Conservation (phyloP, 2,888 invertebrate species). For the Orchesella flavescens region DNA sequence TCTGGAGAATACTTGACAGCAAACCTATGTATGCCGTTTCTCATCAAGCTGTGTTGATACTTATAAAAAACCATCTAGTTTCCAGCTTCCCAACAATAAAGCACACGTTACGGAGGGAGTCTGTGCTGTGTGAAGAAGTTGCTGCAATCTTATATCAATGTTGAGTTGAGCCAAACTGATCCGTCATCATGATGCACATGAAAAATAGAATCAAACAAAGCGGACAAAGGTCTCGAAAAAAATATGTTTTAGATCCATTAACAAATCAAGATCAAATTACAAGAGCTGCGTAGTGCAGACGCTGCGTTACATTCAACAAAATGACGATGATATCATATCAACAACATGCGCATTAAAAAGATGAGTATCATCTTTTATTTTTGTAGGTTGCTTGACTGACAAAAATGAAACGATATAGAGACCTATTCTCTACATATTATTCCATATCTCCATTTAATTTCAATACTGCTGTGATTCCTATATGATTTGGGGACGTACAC, state of each 20-base stretch:
- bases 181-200: not conserved
- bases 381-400: not conserved
- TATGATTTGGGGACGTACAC: not conserved
- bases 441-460: not conserved
- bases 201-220: not conserved
- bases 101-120: no score
- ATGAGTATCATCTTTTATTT: not conserved
- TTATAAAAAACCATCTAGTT: no score
- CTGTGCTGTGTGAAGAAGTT: no score
- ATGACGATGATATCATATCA: constrained; percentile 1
- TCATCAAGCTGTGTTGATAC: no score
- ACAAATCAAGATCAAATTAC: constrained; percentile 49
- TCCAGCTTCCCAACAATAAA: no score
- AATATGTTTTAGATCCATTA: constrained; percentile 27
- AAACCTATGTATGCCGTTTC: no score
- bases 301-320: no score
- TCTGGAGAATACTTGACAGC: no score
- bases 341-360: not conserved
- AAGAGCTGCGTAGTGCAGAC: not conserved
- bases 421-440: no score
- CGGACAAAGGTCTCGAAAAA: not conserved
- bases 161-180: not conserved
- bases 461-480: not conserved
- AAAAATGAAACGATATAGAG: no score
- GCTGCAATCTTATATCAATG: no score